Evolutionary conservation across 1,140 invertebrate species (phyloP).

Genomic region (Campodea augens): DNA sequence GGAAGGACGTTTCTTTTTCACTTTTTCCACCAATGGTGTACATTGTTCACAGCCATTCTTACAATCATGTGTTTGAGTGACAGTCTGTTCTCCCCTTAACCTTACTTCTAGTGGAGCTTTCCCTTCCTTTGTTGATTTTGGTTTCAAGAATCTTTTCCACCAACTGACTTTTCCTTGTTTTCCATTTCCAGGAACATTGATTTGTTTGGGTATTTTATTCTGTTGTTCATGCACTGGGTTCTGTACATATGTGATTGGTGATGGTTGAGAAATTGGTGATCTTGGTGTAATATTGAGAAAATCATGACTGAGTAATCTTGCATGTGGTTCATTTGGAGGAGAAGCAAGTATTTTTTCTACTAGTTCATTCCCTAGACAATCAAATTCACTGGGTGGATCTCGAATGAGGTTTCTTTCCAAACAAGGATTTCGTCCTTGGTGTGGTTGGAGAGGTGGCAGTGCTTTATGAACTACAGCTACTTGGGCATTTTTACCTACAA

Average conservation of each 20-base stretch:
- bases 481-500: constrained; percentile 6
- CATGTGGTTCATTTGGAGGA: constrained; percentile 26
- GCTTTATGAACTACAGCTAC: background rate
- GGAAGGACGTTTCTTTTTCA: constrained; percentile 19
- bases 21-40: constrained; percentile 6
- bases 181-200: constrained; percentile 25
- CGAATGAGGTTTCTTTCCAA: constrained; percentile 63
- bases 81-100: background rate
- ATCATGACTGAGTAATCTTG: constrained; percentile 30
- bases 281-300: constrained; percentile 21
- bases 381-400: constrained; percentile 35
- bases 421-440: constrained; percentile 76
- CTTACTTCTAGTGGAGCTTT: background rate
- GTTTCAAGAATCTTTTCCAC: constrained; percentile 11
- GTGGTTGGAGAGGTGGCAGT: constrained; percentile 39
- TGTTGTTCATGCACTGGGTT: constrained; percentile 40
- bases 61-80: too few relatives aligned
- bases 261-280: constrained; percentile 24
- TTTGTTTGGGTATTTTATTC: constrained; percentile 27
- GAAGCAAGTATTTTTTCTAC: constrained; percentile 43
- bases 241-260: constrained; percentile 50
- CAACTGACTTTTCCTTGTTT: background rate
- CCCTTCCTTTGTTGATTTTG: constrained; percentile 14
- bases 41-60: too few relatives aligned
- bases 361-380: constrained; percentile 36